Conservation (phyloP, 2,888 invertebrate genomes). For the Aphidoletes aphidimyza region DNA sequence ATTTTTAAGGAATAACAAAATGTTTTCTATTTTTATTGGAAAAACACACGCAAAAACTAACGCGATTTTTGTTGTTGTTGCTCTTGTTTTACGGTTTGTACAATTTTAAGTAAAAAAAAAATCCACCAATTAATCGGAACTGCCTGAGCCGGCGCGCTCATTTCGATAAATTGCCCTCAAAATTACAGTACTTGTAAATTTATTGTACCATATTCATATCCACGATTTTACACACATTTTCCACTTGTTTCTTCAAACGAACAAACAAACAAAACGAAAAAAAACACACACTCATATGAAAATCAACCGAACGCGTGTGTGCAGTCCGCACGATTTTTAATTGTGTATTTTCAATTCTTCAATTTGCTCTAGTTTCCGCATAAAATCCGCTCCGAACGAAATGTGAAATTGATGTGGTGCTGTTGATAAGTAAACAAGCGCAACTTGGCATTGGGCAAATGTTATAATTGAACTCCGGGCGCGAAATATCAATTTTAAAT, state of each 20-base stretch:
- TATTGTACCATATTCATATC: not conserved
- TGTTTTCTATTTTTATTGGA: not conserved
- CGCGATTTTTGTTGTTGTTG: not conserved
- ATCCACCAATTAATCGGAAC: not conserved
- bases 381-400: not conserved
- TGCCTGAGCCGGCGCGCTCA: too few relatives aligned
- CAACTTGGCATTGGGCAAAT: not conserved
- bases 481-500: conserved; percentile 20
- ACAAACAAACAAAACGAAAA: too few relatives aligned
- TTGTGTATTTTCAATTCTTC: too few relatives aligned
- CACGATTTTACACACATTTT: too few relatives aligned
- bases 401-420: not conserved
- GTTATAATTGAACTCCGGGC: not conserved
- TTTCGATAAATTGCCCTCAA: not conserved
- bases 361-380: not conserved
- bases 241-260: too few relatives aligned
- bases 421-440: not conserved
- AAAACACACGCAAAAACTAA: conserved; percentile 24
- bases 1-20: too few relatives aligned
- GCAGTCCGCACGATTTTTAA: too few relatives aligned
- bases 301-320: too few relatives aligned
- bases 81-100: not conserved
- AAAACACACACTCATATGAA: too few relatives aligned
- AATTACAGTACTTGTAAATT: conserved; percentile 27
- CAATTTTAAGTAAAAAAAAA: not conserved